Evolutionary conservation across 2,888 invertebrate genomes (phyloP), one percentile per base, ranked within the genome.

Genomic region (Chironomus riparius): DNA sequence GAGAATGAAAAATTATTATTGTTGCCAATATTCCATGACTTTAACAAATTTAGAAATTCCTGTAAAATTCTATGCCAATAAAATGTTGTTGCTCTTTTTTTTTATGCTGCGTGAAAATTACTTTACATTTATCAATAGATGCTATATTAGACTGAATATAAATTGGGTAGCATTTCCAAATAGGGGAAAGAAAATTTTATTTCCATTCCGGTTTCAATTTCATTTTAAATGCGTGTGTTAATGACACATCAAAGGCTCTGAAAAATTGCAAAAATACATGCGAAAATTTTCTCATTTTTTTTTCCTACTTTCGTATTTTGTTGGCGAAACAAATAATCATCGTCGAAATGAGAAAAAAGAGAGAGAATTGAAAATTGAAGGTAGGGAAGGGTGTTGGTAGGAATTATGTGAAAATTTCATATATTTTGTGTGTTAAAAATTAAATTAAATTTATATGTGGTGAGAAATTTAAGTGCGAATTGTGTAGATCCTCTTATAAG

Each of bases 191-290:
- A 21, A 22, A 70, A 48, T 24, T 65, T 22, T 65, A 12, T 24
- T 24, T 65, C 65, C 13, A 21, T 24, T 65, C 38, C 65, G 24
- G 65, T 24, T 65, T 65, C 65, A 65, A 65, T 65, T 65, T 65
- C 24, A 65, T 65, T 65, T 65, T 65, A 24, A 56, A 56, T 56
- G 56, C 21, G 65, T 65, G 65, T 21, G 65, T 65, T 65, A 65
- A 65, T 65, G 65, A 65, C 65, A 38, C 38, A 65, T 65, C 65
- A 65, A 65, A 65, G 21, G 22, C 65, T 10, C 13, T 65, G 65
- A 65, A 65, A 65, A 65, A 65, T 65, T 65, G 65, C 65, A 65
- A 65, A 24, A 65, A 65, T 65, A 65, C 65, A 65, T 65, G 65
- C 21, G 65, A 65, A 65, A 65, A 65, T 65, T 13, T 24, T 65